Evolutionary conservation across 64 coral and sea anemone genomes (phyloP).

Genomic region (Dendrophyllia cribrosa): DNA sequence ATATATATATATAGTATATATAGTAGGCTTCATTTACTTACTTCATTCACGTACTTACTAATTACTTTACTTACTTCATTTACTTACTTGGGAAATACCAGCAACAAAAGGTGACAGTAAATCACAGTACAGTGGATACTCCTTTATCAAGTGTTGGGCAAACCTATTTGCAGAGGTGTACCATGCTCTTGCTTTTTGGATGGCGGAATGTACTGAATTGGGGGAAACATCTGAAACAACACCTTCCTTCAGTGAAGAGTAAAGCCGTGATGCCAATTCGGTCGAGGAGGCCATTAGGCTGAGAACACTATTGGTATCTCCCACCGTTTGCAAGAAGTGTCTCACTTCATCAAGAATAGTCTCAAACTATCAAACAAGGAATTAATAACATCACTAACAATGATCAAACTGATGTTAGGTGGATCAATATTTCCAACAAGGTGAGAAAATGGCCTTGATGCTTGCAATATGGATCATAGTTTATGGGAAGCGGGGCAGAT

Average conservation of each 20-base stretch:
- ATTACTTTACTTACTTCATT: too few relatives aligned
- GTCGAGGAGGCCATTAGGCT: neutral
- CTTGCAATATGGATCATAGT: too few relatives aligned
- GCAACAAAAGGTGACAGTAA: constrained; percentile 72
- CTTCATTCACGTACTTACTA: too few relatives aligned
- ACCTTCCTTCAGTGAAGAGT: constrained; percentile 6
- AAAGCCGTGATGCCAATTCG: neutral
- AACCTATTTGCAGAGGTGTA: constrained; percentile 61
- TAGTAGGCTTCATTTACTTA: neutral
- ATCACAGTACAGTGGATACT: constrained; percentile 81
- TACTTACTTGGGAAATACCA: constrained; percentile 74
- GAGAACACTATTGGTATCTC: constrained; percentile 38
- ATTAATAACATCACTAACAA: neutral
- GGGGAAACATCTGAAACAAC: neutral
- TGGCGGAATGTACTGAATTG: neutral
- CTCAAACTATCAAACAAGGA: constrained; percentile 67
- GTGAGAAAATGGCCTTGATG: too few relatives aligned
- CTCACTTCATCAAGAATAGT: constrained; percentile 61
- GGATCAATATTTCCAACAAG: neutral
- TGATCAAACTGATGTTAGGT: too few relatives aligned
- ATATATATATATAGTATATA: too few relatives aligned
- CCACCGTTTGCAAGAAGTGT: constrained; percentile 74
- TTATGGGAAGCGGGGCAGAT: too few relatives aligned
- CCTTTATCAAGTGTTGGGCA: constrained; percentile 43
- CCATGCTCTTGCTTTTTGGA: constrained; percentile 65